phyloP scores from a whole-genome alignment of 2,113 vertebrate genomes.

The Cyprinodon variegatus region DNA sequence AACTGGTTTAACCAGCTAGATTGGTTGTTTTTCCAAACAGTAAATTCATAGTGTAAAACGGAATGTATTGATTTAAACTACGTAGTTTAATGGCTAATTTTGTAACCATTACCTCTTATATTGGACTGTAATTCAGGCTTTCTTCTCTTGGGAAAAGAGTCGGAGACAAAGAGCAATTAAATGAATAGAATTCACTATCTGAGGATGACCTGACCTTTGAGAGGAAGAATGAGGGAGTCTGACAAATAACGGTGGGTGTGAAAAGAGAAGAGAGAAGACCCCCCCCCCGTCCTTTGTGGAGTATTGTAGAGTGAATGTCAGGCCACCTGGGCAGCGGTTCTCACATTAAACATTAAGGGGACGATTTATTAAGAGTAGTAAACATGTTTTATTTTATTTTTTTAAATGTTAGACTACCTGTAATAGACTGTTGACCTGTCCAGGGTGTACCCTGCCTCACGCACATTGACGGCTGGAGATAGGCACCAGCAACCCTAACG shows the following conservation, averaged over 20 bases:
- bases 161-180: constrained; percentile 28
- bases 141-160: neutral
- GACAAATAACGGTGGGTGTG: constrained; percentile 30
- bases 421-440: no score
- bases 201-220: constrained; percentile 51
- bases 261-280: constrained; percentile 15
- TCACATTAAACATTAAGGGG: constrained; percentile 2
- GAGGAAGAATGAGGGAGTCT: constrained; percentile 5
- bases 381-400: no score
- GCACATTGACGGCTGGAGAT: no score
- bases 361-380: neutral
- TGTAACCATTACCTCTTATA: neutral
- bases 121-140: neutral
- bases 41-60: no score
- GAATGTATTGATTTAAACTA: neutral
- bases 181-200: constrained; percentile 6
- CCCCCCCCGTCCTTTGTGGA: neutral
- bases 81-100: neutral
- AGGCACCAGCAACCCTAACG: no score
- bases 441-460: no score
- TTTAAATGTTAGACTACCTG: no score
- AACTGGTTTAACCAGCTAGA: no score
- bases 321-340: neutral
- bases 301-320: constrained; percentile 47
- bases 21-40: no score